Percentiles rank a stretch among this genome's conserved stretches.
These are phyloP conservation scores for Calidris pygmaea DNA, from an alignment of 2,113 vertebrate species.

Conservation along the genomic window DNA sequence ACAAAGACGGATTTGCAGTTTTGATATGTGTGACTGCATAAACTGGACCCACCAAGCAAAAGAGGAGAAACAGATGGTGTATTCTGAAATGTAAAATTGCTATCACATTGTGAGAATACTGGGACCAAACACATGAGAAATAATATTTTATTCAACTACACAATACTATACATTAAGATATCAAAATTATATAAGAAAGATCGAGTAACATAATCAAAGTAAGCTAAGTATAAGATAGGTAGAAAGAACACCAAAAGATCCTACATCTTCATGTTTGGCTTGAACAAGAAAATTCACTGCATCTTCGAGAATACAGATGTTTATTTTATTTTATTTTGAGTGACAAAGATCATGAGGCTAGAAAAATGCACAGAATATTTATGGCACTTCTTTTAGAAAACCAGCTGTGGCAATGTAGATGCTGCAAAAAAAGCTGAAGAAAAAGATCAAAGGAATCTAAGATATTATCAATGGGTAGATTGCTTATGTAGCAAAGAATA, in stretches of 20 bases:
- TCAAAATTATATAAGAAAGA: background rate
- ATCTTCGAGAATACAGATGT: background rate
- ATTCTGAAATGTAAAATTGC: constrained; percentile 28
- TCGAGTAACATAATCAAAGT: background rate
- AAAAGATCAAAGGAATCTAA: background rate
- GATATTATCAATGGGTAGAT: background rate
- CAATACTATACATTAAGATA: background rate
- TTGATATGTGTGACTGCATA: constrained; percentile 12
- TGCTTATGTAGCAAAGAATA: background rate
- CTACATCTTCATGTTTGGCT: background rate
- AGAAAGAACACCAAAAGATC: background rate
- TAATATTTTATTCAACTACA: background rate
- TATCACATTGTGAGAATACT: constrained; percentile 1
- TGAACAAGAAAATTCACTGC: background rate
- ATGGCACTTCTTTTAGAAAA: background rate
- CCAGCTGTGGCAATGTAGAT: background rate
- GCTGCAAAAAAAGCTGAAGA: background rate
- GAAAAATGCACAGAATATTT: background rate
- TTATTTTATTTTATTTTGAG: background rate
- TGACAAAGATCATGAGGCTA: background rate
- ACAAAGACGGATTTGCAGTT: constrained; percentile 14
- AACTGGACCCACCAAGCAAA: constrained; percentile 16
- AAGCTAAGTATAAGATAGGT: background rate
- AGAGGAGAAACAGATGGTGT: constrained; percentile 37
- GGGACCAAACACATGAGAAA: background rate